A percentile compares a stretch with the other conserved stretches of the same genome.
phyloP scores from a whole-genome alignment of 1,140 invertebrate species.

The Choristoneura fumiferana region DNA sequence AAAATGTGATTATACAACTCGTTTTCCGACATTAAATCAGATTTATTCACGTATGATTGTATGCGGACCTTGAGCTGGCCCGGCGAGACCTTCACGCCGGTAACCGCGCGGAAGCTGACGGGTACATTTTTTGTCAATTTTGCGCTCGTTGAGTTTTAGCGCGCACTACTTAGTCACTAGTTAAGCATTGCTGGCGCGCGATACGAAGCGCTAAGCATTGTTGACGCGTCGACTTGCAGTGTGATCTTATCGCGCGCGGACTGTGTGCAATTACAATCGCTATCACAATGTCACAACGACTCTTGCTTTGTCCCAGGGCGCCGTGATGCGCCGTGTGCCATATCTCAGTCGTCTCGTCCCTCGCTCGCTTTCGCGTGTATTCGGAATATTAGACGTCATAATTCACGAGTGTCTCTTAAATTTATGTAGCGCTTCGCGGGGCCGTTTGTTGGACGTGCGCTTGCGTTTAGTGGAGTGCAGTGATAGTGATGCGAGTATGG shows the following conservation, averaged over 20 bases:
- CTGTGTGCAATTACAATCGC: constrained; percentile 62
- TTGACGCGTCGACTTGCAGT: constrained; percentile 45
- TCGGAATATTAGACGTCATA: constrained; percentile 33
- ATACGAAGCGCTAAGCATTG: constrained; percentile 47
- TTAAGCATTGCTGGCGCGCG: constrained; percentile 48
- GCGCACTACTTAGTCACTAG: constrained; percentile 67
- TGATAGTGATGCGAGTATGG: constrained; percentile 71
- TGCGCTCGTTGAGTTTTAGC: constrained; percentile 68
- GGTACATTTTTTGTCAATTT: constrained; percentile 74
- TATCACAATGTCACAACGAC: constrained; percentile 71
- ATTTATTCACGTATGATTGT: constrained; percentile 74
- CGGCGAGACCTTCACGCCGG: constrained; percentile 72
- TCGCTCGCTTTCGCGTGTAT: constrained; percentile 34
- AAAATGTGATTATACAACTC: constrained; percentile 59
- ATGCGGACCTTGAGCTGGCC: constrained; percentile 71
- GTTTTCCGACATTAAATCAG: constrained; percentile 64
- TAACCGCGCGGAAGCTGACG: constrained; percentile 75
- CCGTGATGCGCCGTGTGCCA: constrained; percentile 37
- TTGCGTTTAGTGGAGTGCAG: constrained; percentile 34
- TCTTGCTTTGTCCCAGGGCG: constrained; percentile 55
- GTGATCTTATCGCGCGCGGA: constrained; percentile 48
- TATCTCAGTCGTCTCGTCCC: constrained; percentile 35
- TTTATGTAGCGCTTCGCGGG: constrained; percentile 27
- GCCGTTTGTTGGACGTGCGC: constrained; percentile 31
- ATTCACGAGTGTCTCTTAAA: constrained; percentile 27